phyloP scores from a whole-genome alignment of 2,797 vertebrate species.

The Oreochromis grahami region DNA sequence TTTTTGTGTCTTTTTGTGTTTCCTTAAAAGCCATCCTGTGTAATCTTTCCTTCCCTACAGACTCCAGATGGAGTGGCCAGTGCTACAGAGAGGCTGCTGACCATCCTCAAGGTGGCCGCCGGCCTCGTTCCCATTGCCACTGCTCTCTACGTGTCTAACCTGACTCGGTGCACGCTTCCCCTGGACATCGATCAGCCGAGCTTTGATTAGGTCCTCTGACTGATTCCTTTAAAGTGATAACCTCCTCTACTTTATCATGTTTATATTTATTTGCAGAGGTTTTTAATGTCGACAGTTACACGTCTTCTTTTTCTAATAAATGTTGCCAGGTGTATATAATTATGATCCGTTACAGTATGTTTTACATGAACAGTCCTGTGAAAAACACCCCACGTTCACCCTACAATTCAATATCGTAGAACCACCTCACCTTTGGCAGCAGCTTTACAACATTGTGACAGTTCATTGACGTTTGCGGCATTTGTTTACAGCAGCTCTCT shows the following conservation, averaged over 20 bases:
- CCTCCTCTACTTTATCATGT: not conserved
- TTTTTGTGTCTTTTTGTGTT: not conserved
- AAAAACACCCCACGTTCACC: not conserved
- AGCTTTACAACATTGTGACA: not conserved
- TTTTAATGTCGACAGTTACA: not conserved
- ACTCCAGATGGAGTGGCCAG: constrained; percentile 64
- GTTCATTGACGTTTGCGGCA: not conserved
- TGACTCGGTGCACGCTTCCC: constrained; percentile 71
- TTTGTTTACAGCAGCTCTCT: not conserved
- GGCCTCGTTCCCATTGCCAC: constrained; percentile 82
- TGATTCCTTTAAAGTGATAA: not conserved
- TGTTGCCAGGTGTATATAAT: not conserved
- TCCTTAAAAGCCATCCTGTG: not conserved
- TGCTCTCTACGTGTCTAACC: constrained; percentile 78
- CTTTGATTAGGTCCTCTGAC: constrained; percentile 51
- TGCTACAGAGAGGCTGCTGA: constrained; percentile 80
- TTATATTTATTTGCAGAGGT: not conserved
- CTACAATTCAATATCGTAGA: not conserved
- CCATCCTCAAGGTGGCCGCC: constrained; percentile 81
- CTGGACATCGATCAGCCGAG: constrained; percentile 65
- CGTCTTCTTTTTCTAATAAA: not conserved
- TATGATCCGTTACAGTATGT: not conserved
- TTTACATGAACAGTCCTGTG: not conserved
- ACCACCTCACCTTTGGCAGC: not conserved
- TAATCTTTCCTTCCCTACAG: constrained; percentile 58